Base-by-base conservation (phyloP, 2,888 invertebrate genomes). In the Alentia gelatinosa region DNA sequence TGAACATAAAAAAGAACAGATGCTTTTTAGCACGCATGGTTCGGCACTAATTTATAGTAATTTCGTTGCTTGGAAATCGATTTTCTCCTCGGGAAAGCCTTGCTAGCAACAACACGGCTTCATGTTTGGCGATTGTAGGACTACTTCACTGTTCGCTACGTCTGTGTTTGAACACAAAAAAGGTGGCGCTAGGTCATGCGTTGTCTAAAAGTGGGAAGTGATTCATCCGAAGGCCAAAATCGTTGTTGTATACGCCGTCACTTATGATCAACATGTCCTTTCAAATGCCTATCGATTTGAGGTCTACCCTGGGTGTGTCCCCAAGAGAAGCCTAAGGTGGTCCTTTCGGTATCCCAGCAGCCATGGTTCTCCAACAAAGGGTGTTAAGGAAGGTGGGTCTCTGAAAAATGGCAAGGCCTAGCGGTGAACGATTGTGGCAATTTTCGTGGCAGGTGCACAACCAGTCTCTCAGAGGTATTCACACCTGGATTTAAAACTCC, bases 11-110 rank as follows among this genome's bases (percentile, higher is more conserved):
- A 47, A 47, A 47, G 19, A 56, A 56, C 5, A 19, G 23, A 56
- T 3, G 5, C 56, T 56, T 56, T 56, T 56, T 56, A 56, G 23
- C 56, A 1, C n/a, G 56, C 56, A 56, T n/a, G 56, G 56, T 56
- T 56, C 56, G n/a, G n/a, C 68, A 68, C 68, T 68, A 68, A 68
- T 68, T 68, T 26, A 68, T 68, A 68, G 68, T 68, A 68, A 68
- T 68, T 68, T 30, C 30, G 68, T 26, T 26, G 26, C 68, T 26
- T 68, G 26, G 12, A n/a, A 68, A 68, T 68, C 68, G 68, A 68
- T 68, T 68, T 68, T 26, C 68, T 68, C 68, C 12, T 26, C 33
- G 3, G 26, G 33, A 33, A 30, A 33, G 30, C 12, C 3, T 9
- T n/a, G 68, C 12, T 30, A 33, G 68, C 30, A 68, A 68, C 68